These are phyloP conservation scores for Boloria euphrosyne DNA, from an alignment of 2,888 invertebrate species.

Conservation along the genomic window DNA sequence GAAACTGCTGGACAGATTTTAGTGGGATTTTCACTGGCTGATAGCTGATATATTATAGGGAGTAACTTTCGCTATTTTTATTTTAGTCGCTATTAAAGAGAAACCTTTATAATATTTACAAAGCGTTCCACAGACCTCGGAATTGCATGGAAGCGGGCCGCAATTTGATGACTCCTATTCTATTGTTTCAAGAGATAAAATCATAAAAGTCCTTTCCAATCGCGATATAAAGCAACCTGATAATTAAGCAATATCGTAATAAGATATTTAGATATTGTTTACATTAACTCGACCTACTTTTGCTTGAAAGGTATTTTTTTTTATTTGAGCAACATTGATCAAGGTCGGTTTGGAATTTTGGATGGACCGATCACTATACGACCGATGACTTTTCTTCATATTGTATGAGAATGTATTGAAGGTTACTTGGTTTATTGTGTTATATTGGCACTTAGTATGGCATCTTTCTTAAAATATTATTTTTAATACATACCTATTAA, in stretches of 20 bases:
- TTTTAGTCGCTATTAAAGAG: too few relatives aligned
- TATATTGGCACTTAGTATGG: too few relatives aligned
- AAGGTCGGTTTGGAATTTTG: slow-evolving; percentile 21
- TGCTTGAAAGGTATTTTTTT: slow-evolving; percentile 20
- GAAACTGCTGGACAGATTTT: too few relatives aligned
- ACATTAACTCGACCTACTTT: slow-evolving; percentile 26
- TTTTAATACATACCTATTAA: too few relatives aligned
- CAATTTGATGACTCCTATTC: background rate
- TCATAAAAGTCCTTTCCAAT: background rate
- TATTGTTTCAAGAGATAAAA: background rate
- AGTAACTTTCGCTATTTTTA: too few relatives aligned
- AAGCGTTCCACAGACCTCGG: too few relatives aligned
- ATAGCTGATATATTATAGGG: too few relatives aligned
- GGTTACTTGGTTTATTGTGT: too few relatives aligned
- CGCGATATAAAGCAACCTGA: slow-evolving; percentile 3
- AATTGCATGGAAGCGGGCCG: background rate
- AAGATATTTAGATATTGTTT: slow-evolving; percentile 30
- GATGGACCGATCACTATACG: background rate
- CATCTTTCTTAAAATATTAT: too few relatives aligned
- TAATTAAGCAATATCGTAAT: slow-evolving; percentile 13
- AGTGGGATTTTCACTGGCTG: too few relatives aligned
- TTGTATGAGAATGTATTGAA: background rate
- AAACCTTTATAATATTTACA: too few relatives aligned
- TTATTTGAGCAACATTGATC: slow-evolving; percentile 14
- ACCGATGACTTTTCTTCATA: background rate